These are phyloP conservation scores for Ostrea edulis DNA, from an alignment of 1,140 invertebrate genomes.

Conservation along the genomic window DNA sequence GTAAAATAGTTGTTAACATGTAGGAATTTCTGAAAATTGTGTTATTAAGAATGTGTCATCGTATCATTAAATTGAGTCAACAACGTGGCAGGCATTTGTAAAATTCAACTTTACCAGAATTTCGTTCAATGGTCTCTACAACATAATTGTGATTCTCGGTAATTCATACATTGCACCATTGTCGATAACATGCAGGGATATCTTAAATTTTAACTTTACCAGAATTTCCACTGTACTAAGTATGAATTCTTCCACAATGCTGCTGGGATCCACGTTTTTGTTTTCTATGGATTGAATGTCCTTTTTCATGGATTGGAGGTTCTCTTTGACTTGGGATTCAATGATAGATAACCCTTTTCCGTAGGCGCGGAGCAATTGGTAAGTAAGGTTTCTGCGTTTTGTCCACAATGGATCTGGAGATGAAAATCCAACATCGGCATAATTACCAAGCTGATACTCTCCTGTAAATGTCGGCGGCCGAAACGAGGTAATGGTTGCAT, in stretches of 20 bases:
- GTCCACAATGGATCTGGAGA: neutral
- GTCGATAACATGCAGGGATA: neutral
- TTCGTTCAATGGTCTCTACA: no score
- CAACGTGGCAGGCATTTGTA: no score
- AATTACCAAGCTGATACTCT: conserved; percentile 34
- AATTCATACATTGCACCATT: no score
- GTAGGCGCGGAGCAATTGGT: neutral
- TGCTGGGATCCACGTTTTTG: neutral
- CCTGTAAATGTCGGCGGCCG: conserved; percentile 14
- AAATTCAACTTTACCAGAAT: no score
- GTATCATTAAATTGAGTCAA: no score
- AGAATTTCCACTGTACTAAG: neutral
- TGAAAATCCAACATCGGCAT: conserved; percentile 24
- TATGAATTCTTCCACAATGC: neutral
- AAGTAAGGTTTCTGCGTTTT: conserved; percentile 20
- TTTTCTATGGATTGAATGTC: neutral
- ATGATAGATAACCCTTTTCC: conserved; percentile 22
- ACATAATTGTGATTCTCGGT: no score
- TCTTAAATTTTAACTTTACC: neutral
- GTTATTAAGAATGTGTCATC: no score
- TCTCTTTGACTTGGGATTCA: conserved; percentile 13
- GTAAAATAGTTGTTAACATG: neutral
- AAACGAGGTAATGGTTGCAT: neutral
- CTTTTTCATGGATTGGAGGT: neutral
- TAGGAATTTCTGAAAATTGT: neutral